Evolutionary conservation across 2,888 invertebrate genomes (phyloP).

Genomic region (Drosophila kanekoi): DNA sequence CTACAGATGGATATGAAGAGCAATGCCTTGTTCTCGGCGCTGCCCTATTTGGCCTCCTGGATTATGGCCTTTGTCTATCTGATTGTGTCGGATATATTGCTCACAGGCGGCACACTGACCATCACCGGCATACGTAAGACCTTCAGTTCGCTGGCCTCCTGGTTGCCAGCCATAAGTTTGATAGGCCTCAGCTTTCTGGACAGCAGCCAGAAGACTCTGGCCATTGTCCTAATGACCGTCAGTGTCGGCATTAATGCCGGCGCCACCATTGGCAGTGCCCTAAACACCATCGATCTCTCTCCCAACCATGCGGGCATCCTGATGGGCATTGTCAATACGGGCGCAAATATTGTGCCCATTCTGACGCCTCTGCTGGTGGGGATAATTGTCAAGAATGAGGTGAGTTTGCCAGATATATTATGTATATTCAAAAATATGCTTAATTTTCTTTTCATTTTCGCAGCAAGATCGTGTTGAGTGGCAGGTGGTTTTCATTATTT

Average conservation of each 20-base stretch:
- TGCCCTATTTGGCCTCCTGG: constrained; percentile 87
- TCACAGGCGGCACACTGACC: constrained; percentile 83
- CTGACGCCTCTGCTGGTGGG: constrained; percentile 88
- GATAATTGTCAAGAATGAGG: constrained; percentile 86
- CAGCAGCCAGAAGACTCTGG: constrained; percentile 75
- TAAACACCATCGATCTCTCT: constrained; percentile 90
- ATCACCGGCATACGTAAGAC: constrained; percentile 77
- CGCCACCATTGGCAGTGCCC: constrained; percentile 87
- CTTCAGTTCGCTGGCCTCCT: constrained; percentile 81
- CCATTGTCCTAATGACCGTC: constrained; percentile 86
- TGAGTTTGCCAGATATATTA: constrained; percentile 78
- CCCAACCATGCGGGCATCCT: constrained; percentile 89
- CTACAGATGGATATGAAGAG: constrained; percentile 87
- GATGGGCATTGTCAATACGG: constrained; percentile 89
- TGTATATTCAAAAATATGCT: not conserved
- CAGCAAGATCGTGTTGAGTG: constrained; percentile 85
- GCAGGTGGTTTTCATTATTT: constrained; percentile 87
- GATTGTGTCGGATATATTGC: constrained; percentile 84
- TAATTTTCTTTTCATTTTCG: not conserved
- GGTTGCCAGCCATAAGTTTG: constrained; percentile 86
- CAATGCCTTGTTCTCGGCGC: constrained; percentile 86
- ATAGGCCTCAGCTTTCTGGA: constrained; percentile 86
- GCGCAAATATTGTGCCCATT: constrained; percentile 88
- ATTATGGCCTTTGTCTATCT: constrained; percentile 86
- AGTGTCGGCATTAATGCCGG: constrained; percentile 87